phyloP scores from a whole-genome alignment of 1,140 invertebrate genomes.

The Drosophila eugracilis region DNA sequence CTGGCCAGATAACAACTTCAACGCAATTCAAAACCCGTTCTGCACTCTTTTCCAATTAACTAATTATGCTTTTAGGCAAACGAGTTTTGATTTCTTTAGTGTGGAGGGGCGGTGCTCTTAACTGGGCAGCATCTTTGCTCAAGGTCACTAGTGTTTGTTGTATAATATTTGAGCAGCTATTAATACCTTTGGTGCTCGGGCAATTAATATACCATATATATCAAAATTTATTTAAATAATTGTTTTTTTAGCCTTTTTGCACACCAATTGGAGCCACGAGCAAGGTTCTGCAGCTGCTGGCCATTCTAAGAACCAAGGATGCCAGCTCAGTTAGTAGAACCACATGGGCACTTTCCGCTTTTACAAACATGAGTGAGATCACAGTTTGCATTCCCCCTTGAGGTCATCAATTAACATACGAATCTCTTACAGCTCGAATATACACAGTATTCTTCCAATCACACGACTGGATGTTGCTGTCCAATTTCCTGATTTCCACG shows the following conservation, averaged over 20 bases:
- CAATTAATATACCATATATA: constrained; percentile 46
- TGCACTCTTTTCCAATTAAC: constrained; percentile 16
- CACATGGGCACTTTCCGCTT: constrained; percentile 90
- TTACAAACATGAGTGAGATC: constrained; percentile 90
- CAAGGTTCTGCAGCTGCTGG: constrained; percentile 88
- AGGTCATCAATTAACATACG: constrained; percentile 16
- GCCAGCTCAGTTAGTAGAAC: constrained; percentile 88
- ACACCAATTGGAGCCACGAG: constrained; percentile 90
- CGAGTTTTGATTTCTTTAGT: constrained; percentile 27
- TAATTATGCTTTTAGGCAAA: constrained; percentile 53
- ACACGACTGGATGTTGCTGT: constrained; percentile 87
- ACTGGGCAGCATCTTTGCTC: constrained; percentile 41
- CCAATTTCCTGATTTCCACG: constrained; percentile 88
- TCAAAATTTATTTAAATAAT: constrained; percentile 11
- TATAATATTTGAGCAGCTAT: constrained; percentile 74
- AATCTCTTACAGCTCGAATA: constrained; percentile 86
- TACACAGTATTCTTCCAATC: constrained; percentile 89
- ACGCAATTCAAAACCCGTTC: constrained; percentile 51
- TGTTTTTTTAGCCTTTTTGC: constrained; percentile 87
- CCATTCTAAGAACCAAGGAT: constrained; percentile 88
- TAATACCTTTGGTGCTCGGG: constrained; percentile 37
- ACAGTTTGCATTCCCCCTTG: not conserved
- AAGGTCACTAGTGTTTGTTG: constrained; percentile 67
- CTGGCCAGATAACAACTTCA: constrained; percentile 39
- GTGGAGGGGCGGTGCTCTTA: constrained; percentile 11